phyloP scores from a whole-genome alignment of 2,888 invertebrate genomes.

The Dolomedes plantarius region DNA sequence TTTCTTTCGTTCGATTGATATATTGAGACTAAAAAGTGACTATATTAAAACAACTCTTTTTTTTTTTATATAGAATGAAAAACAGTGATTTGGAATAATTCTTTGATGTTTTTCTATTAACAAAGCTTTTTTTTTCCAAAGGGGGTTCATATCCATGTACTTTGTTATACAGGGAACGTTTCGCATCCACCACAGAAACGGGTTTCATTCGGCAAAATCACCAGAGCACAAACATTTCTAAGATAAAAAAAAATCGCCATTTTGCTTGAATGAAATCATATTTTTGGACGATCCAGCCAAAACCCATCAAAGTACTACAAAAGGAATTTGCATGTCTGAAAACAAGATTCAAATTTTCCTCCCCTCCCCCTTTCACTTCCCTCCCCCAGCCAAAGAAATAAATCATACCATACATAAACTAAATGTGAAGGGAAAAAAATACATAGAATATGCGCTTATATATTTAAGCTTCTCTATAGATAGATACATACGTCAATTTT shows the following conservation, averaged over 20 bases:
- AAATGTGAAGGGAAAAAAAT: constrained; percentile 2
- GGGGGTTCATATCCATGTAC: too few relatives aligned
- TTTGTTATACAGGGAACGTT: too few relatives aligned
- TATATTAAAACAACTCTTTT: too few relatives aligned
- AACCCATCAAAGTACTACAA: background rate
- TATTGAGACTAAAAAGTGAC: too few relatives aligned
- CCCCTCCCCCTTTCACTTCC: background rate
- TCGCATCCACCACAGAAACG: background rate
- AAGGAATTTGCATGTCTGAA: constrained; percentile 61
- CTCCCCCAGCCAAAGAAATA: constrained; percentile 40
- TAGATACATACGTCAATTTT: constrained; percentile 69
- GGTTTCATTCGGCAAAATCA: background rate
- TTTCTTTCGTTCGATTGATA: too few relatives aligned
- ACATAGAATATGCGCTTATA: constrained; percentile 40
- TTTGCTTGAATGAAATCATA: background rate
- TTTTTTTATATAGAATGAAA: too few relatives aligned
- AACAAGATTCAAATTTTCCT: constrained; percentile 27
- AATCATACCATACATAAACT: constrained; percentile 21
- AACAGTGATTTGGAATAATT: too few relatives aligned
- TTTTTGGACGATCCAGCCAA: constrained; percentile 7
- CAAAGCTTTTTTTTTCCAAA: too few relatives aligned
- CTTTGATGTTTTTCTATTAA: too few relatives aligned
- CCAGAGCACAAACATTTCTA: constrained; percentile 7
- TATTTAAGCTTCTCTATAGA: constrained; percentile 49
- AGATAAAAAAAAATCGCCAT: background rate